phyloP scores from a whole-genome alignment of 2,888 invertebrate species.

The Tiliacea aurago region DNA sequence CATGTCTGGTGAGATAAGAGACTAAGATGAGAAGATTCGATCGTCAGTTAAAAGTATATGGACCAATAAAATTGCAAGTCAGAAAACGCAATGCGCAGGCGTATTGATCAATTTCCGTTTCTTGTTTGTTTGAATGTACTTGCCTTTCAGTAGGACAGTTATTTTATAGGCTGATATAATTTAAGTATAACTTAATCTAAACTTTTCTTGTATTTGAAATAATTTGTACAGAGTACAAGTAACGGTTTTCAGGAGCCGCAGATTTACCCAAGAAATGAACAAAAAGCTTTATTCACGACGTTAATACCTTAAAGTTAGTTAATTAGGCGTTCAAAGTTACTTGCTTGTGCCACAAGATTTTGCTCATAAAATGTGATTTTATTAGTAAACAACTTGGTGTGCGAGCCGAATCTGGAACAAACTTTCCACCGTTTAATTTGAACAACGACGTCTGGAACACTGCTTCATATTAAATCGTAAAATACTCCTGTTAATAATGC shows the following conservation, averaged over 20 bases:
- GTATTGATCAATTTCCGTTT: not conserved
- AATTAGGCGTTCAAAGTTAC: conserved; percentile 14
- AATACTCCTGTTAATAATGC: not conserved
- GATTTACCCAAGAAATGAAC: not conserved
- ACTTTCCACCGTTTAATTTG: conserved; percentile 24
- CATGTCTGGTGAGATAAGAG: not conserved
- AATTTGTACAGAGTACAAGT: not conserved
- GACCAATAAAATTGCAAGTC: not conserved
- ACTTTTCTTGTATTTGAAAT: not conserved
- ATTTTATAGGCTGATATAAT: not conserved
- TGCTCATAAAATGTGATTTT: conserved; percentile 26
- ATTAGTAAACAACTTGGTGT: conserved; percentile 18
- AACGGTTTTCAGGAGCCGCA: not conserved
- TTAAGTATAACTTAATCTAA: not conserved
- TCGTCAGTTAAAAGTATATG: not conserved
- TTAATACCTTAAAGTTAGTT: conserved; percentile 5
- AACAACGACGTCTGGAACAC: conserved; percentile 6
- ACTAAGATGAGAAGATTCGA: too few relatives aligned
- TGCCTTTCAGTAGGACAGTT: not conserved
- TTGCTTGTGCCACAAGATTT: conserved; percentile 27
- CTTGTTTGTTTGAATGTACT: not conserved
- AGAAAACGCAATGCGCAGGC: not conserved
- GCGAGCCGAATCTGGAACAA: conserved; percentile 14
- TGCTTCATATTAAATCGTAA: conserved; percentile 15
- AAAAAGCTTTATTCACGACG: conserved; percentile 1